Evolutionary conservation across 2,113 vertebrate genomes (phyloP).

Genomic region (Geothlypis trichas): DNA sequence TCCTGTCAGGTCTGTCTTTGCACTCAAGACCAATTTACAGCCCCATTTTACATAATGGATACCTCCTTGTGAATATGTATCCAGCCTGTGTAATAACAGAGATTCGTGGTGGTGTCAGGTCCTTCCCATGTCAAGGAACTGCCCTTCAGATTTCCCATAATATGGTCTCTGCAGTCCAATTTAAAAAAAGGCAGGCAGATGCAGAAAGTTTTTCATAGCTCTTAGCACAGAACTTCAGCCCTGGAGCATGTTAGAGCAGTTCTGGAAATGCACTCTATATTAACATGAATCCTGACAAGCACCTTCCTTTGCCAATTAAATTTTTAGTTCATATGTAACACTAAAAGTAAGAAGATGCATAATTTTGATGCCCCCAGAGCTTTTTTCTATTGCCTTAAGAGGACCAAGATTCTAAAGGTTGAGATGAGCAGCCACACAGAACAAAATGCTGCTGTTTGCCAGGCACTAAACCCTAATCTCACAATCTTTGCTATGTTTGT

Average conservation of each 20-base stretch:
- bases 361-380: neutral
- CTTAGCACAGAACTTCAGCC: neutral
- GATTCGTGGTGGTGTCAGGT: neutral
- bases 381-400: neutral
- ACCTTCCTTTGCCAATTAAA: neutral
- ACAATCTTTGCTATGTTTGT: neutral
- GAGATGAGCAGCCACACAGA: neutral
- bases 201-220: neutral
- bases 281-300: neutral
- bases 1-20: neutral
- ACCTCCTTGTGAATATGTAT: neutral
- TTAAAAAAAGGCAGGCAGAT: neutral
- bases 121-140: neutral
- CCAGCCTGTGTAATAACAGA: neutral
- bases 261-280: neutral
- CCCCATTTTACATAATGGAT: neutral
- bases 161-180: neutral
- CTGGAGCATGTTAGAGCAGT: neutral
- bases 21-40: neutral
- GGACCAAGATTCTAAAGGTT: neutral
- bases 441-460: neutral
- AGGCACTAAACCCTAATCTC: neutral
- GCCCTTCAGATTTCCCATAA: neutral
- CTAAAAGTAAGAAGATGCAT: neutral
- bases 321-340: neutral